Evolutionary conservation across 2,113 vertebrate species (phyloP).

Genomic region (crab-eating macaque (Macaca fascicularis)): DNA sequence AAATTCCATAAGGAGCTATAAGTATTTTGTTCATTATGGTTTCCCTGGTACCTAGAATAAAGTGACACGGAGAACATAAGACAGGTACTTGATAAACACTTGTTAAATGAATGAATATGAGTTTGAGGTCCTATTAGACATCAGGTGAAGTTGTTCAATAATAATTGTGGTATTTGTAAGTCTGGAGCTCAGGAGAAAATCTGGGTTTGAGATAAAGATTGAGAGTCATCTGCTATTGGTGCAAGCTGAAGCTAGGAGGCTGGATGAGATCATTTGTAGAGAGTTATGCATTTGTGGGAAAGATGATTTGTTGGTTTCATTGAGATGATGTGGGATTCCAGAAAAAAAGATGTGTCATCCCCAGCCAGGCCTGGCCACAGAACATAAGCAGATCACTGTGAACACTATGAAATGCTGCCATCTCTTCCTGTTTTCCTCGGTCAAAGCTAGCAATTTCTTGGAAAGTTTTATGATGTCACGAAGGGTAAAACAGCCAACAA

Average conservation of each 20-base stretch:
- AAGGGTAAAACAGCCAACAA: conserved; percentile 59
- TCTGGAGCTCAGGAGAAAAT: background rate
- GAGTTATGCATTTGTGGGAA: background rate
- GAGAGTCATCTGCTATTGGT: background rate
- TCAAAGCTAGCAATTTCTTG: conserved; percentile 52
- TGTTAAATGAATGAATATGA: conserved; percentile 11
- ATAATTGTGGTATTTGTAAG: background rate
- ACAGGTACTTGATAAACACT: background rate
- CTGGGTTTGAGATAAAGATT: background rate
- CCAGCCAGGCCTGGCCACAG: background rate
- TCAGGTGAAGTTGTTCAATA: background rate
- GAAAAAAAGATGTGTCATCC: background rate
- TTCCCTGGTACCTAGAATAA: background rate
- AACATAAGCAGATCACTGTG: background rate
- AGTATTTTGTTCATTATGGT: background rate
- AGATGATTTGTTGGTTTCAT: background rate
- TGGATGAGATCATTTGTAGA: background rate
- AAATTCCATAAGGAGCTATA: background rate
- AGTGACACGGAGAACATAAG: background rate
- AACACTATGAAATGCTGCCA: background rate
- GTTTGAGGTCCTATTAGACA: background rate
- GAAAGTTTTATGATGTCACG: conserved; percentile 63
- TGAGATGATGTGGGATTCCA: background rate
- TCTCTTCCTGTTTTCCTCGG: conserved; percentile 18
- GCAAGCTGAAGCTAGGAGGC: background rate